A percentile compares a stretch with the other conserved stretches of the same genome.
Conservation (phyloP, 2,113 vertebrate species). For the Oncorhynchus kisutch region DNA sequence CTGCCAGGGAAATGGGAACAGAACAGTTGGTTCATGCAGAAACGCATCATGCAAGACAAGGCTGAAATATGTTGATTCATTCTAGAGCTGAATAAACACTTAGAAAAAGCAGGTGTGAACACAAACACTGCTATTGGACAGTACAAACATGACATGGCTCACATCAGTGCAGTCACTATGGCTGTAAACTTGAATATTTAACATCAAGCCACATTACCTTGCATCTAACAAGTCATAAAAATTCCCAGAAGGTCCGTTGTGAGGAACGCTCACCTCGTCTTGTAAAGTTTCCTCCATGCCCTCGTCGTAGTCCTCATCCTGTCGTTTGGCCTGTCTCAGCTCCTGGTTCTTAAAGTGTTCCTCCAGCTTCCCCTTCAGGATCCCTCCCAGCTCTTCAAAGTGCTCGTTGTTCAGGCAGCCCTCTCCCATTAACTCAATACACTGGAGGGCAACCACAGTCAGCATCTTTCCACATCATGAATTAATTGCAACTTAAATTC, state of each 20-base stretch:
- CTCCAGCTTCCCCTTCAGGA: constrained; percentile 93
- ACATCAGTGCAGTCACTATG: too few species aligned
- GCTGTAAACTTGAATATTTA: too few species aligned
- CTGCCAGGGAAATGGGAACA: neutral
- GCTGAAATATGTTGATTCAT: neutral
- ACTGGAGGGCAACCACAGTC: constrained; percentile 65
- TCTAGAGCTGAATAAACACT: neutral
- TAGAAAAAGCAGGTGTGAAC: neutral
- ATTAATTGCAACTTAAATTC: neutral
- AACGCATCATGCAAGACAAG: neutral
- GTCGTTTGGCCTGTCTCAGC: constrained; percentile 93
- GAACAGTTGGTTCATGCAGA: neutral
- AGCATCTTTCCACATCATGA: neutral
- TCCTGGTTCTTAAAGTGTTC: constrained; percentile 99
- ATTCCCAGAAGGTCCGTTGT: too few species aligned
- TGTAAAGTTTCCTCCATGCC: constrained; percentile 96
- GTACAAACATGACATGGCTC: too few species aligned
- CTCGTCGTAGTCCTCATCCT: constrained; percentile 99
- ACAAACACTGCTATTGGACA: neutral
- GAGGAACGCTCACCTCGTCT: constrained; percentile 83
- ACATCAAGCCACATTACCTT: too few species aligned
- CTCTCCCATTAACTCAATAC: constrained; percentile 96
- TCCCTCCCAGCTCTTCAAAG: constrained; percentile 94
- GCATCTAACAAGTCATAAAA: too few species aligned
- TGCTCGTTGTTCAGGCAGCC: constrained; percentile 96